Conservation (phyloP, 2,797 vertebrate genomes). For the Sarcoramphus papa region DNA sequence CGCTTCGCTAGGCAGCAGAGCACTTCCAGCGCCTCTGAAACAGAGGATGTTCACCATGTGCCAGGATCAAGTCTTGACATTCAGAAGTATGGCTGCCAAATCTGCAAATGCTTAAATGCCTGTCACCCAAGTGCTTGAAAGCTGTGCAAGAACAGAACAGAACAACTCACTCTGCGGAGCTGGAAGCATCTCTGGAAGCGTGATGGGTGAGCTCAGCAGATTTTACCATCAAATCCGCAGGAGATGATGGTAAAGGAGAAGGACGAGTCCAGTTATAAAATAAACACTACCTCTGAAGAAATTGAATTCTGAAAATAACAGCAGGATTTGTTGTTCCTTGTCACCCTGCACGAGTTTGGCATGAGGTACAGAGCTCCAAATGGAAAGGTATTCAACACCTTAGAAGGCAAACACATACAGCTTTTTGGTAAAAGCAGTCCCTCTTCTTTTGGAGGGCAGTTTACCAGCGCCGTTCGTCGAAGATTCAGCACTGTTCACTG, state of each 20-base stretch:
- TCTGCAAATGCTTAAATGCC: background rate
- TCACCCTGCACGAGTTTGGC: background rate
- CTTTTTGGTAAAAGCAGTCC: background rate
- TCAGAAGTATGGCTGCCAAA: background rate
- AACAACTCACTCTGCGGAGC: background rate
- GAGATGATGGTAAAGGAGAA: background rate
- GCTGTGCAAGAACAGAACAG: background rate
- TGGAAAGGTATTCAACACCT: background rate
- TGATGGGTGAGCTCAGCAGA: background rate
- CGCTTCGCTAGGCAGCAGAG: background rate
- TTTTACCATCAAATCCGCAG: background rate
- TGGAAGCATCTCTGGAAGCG: background rate
- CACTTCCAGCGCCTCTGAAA: background rate
- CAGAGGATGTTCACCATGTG: background rate
- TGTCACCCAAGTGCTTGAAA: background rate
- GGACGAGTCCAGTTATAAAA: background rate
- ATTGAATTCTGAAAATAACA: background rate
- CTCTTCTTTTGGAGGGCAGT: background rate
- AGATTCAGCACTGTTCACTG: background rate
- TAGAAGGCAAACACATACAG: fast-evolving
- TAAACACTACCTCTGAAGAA: background rate
- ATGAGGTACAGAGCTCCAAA: background rate
- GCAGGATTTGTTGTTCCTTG: background rate
- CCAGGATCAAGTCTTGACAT: background rate
- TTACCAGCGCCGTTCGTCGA: fast-evolving